Conservation (phyloP, 1,140 invertebrate genomes). For the Drosophila sp. region DNA sequence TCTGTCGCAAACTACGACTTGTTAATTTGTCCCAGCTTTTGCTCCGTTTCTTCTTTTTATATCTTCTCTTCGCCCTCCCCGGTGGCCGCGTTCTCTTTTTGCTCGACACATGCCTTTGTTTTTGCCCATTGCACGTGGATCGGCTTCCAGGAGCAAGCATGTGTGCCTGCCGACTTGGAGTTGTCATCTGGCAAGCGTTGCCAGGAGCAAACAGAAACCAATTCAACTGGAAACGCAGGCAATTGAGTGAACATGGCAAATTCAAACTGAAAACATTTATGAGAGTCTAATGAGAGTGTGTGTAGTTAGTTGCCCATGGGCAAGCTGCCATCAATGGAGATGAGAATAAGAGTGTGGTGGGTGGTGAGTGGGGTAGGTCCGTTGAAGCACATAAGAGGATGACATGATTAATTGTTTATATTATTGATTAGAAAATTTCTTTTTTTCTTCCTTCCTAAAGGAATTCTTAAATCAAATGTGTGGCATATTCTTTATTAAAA, state of each 20-base stretch:
- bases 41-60: conserved; percentile 9
- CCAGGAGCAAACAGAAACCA: conserved; percentile 49
- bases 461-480: no score
- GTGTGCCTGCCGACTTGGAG: conserved; percentile 30
- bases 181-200: conserved; percentile 39
- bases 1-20: conserved; percentile 30
- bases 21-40: conserved; percentile 51
- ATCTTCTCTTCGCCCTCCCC: neutral
- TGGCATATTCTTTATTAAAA: no score
- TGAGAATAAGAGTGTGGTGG: neutral
- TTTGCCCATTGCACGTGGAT: conserved; percentile 61
- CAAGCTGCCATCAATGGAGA: neutral
- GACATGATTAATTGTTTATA: conserved; percentile 1
- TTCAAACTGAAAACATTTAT: conserved; percentile 57
- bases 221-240: conserved; percentile 67
- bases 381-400: neutral
- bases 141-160: conserved; percentile 32
- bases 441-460: neutral
- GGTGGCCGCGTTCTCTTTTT: conserved; percentile 15
- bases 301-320: neutral
- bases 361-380: neutral
- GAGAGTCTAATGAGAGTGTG: conserved; percentile 30
- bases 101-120: conserved; percentile 41
- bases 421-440: neutral
- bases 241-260: conserved; percentile 60